Evolutionary conservation across 2,888 invertebrate species (phyloP), one percentile per base, ranked within the genome.

Genomic region (Hypomecis atomaria): DNA sequence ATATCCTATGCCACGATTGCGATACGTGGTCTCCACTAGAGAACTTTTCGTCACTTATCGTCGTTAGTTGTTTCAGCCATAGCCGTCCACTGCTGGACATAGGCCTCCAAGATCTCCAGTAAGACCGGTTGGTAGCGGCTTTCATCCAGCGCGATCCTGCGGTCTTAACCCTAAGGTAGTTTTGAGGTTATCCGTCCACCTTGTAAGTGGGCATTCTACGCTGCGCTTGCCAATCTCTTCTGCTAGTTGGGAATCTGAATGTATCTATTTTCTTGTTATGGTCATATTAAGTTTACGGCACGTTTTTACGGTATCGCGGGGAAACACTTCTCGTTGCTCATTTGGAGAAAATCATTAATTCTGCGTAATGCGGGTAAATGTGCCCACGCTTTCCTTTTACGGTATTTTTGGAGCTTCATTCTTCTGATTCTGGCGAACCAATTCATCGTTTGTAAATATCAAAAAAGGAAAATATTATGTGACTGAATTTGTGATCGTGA

Each of bases 221-320:
- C 23, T 23, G 23, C 23, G 23, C 23, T 23, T 23, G 23, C 23
- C 23, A 3, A 23, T 23, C 23, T 2, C 3, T 23, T 23, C 1
- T 23, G 23, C 23, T 37, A 37, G 49, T 37, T 50, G n/a, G 5
- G 7, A 23, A 52, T 52, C 52, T 52, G 52, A 10, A 7, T 13
- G 7, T 40, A 5, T 40, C 6, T 47, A 47, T 38, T 38, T 11
- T 38, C 38, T 33, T 9, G 64, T 69, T 66, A 71, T 61, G 63
- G 66, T 65, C 69, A 59, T 69, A 72, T 71, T 69, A 69, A 69
- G 67, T 71, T 72, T 72, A 72, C 66, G 50, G 61, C 67, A 53
- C 66, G 65, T 67, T 64, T 67, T 67, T 66, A 67, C 67, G 71
- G 61, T 69, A 72, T 69, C 66, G 66, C 58, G 37, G 13, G 59